A percentile compares a stretch with the other conserved stretches of the same genome.
Evolutionary conservation across 2,113 vertebrate species (phyloP).

Genomic region (Prionailurus bengalensis): DNA sequence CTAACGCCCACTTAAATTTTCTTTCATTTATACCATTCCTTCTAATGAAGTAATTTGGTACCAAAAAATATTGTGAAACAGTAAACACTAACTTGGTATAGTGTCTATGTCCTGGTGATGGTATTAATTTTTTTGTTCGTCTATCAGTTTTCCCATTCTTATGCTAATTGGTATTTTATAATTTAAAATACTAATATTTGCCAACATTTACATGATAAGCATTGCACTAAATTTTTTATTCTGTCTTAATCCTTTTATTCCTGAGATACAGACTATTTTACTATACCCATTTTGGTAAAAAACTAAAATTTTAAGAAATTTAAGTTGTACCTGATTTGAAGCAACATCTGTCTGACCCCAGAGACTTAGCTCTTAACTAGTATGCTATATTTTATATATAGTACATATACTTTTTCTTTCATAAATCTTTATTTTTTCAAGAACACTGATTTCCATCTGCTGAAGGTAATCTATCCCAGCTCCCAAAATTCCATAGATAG

Average conservation of each 20-base stretch:
- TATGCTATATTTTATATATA: neutral
- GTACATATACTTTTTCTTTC: neutral
- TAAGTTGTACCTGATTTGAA: conserved; percentile 38
- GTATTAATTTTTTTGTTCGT: neutral
- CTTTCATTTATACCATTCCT: conserved; percentile 37
- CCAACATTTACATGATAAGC: neutral
- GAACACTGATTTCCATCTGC: neutral
- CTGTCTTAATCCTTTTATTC: conserved; percentile 10
- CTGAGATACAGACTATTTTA: neutral
- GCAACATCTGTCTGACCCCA: neutral
- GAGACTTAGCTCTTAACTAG: neutral
- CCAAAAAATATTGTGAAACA: neutral
- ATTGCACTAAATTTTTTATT: neutral
- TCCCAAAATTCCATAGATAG: conserved; percentile 11
- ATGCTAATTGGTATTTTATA: neutral
- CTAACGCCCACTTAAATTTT: neutral
- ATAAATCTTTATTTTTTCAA: neutral
- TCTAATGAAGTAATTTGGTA: conserved; percentile 31
- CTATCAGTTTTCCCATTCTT: neutral
- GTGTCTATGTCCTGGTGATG: neutral
- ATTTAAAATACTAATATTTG: conserved; percentile 28
- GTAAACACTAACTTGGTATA: neutral
- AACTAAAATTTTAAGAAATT: conserved; percentile 17
- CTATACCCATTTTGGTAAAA: neutral
- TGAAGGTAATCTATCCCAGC: neutral